Percentiles rank a stretch among this genome's conserved stretches.
phyloP scores from a whole-genome alignment of 2,888 invertebrate genomes.

The Aphodius granarius region DNA sequence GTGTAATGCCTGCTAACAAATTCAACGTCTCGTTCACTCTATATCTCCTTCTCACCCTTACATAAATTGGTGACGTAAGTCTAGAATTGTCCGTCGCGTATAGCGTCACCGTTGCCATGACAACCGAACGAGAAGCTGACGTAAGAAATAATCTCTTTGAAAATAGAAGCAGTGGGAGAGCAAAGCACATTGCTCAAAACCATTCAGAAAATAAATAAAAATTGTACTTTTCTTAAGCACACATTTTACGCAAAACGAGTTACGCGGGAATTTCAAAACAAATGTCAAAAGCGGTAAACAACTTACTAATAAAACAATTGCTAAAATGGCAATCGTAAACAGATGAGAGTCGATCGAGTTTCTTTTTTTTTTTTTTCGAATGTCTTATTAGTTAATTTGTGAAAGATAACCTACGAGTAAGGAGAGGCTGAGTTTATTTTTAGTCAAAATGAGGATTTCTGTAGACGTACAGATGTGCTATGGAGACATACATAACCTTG shows the following conservation, averaged over 20 bases:
- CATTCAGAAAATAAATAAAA: background rate
- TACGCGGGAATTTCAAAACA: background rate
- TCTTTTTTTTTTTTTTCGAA: background rate
- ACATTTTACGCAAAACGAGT: background rate
- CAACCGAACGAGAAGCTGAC: constrained; percentile 47
- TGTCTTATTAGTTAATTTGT: background rate
- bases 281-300: background rate
- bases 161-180: constrained; percentile 31
- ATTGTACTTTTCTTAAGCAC: no score
- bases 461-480: background rate
- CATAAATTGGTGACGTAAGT: constrained; percentile 39
- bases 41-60: constrained; percentile 20
- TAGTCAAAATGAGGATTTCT: constrained; percentile 1
- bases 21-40: background rate
- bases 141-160: constrained; percentile 40
- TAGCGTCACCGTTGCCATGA: constrained; percentile 51
- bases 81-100: constrained; percentile 33
- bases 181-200: background rate
- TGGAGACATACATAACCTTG: constrained; percentile 17
- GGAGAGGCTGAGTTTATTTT: constrained; percentile 5
- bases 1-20: background rate
- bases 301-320: background rate
- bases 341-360: background rate
- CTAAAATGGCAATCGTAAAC: background rate
- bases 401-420: background rate